Evolutionary conservation across 1,140 invertebrate species (phyloP), one percentile per base, ranked within the genome.

Genomic region (Sipha flava): DNA sequence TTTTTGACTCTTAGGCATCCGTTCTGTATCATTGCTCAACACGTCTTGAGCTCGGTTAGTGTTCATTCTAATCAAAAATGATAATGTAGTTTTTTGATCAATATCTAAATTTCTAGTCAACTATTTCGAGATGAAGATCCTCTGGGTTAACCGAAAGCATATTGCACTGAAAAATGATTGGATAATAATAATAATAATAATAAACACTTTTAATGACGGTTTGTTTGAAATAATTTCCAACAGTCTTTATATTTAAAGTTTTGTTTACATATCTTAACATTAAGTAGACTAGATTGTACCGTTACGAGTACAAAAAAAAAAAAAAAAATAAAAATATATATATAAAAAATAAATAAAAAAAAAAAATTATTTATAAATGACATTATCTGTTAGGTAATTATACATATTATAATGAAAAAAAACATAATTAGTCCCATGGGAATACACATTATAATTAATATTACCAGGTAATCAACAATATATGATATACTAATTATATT

Each of bases 171-270:
- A n/a, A n/a, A n/a, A n/a, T n/a, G n/a, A n/a, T n/a, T n/a, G n/a
- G n/a, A n/a, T n/a, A n/a, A n/a, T n/a, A n/a, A n/a, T n/a, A n/a
- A n/a, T n/a, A n/a, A n/a, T n/a, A n/a, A n/a, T n/a, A n/a, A n/a
- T n/a, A n/a, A n/a, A n/a, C n/a, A n/a, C n/a, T n/a, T n/a, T n/a
- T n/a, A 40, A 43, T 40, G 6, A 40, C 21, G 6, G n/a, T 31
- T 72, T 49, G 16, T 72, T 72, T 72, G 26, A 31, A 47, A 72
- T 49, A 2, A 49, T 49, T 72, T 72, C 31, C 49, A 75, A 75
- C 70, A 75, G 70, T 75, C 70, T 75, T 73, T 75, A 75, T 54
- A 75, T 75, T 75, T 54, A 34, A 75, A 37, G 29, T 52, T 52
- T 37, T 52, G 18, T 75, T 37, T 75, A 54, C n/a, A 75, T 9